A percentile compares a stretch with the other conserved stretches of the same genome.
phyloP scores from a whole-genome alignment of 2,888 invertebrate species.

The Slavum lentiscoides region DNA sequence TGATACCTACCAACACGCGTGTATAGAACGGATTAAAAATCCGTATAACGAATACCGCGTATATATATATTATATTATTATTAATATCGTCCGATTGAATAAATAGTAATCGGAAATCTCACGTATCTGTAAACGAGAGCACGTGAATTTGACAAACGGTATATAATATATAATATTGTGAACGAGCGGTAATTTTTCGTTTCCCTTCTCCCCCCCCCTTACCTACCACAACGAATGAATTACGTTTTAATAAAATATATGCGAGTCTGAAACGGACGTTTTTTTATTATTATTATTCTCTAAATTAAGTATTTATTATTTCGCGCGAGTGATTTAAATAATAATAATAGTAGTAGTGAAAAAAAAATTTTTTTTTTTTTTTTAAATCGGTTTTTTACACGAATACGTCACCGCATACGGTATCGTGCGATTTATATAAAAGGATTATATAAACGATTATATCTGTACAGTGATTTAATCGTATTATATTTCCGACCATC shows the following conservation, averaged over 20 bases:
- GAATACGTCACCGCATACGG: no score
- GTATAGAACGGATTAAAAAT: not conserved
- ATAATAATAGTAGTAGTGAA: no score
- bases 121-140: not conserved
- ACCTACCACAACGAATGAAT: not conserved
- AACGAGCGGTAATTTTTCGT: not conserved
- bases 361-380: no score
- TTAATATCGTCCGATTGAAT: not conserved
- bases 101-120: not conserved
- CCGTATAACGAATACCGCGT: not conserved
- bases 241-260: not conserved
- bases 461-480: no score
- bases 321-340: no score
- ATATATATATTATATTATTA: not conserved
- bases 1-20: no score
- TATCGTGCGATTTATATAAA: no score
- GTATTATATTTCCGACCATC: no score
- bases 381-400: no score
- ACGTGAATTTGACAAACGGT: not conserved
- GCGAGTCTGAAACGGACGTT: conserved; percentile 12
- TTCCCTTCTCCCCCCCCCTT: not conserved
- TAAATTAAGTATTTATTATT: conserved; percentile 11
- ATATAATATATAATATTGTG: not conserved
- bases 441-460: no score
- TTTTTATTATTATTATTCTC: not conserved